Evolutionary conservation across 2,113 vertebrate genomes (phyloP).

Genomic region (Rousettus leschenaultii): DNA sequence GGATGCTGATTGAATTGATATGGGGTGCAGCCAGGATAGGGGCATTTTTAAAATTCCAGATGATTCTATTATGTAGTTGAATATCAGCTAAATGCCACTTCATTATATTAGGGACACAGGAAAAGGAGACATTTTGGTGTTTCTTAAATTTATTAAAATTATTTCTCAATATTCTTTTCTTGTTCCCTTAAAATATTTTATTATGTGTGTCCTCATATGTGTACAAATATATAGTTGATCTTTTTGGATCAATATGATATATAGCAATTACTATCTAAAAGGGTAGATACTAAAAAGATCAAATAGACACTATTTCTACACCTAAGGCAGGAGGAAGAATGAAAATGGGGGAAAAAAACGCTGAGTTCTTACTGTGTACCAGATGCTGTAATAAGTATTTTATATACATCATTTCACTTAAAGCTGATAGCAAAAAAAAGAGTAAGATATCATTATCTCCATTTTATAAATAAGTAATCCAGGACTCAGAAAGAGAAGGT

Average conservation of each 20-base stretch:
- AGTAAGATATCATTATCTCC: not conserved
- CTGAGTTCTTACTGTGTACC: not conserved
- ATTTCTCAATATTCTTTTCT: not conserved
- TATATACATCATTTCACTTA: not conserved
- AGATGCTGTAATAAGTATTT: not conserved
- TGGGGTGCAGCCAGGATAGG: not conserved
- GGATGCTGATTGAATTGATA: not conserved
- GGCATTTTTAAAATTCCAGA: not conserved
- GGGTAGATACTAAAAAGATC: not conserved
- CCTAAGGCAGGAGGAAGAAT: not conserved
- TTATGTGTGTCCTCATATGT: not conserved
- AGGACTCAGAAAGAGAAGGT: not conserved
- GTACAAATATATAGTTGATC: not conserved
- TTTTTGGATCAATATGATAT: not conserved
- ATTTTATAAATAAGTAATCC: not conserved
- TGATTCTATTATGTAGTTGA: not conserved
- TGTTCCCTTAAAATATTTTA: not conserved
- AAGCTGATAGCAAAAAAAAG: not conserved
- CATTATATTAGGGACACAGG: not conserved
- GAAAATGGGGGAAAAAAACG: not conserved
- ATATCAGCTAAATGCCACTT: not conserved
- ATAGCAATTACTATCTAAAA: not conserved
- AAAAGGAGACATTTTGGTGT: not conserved
- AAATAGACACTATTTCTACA: not conserved
- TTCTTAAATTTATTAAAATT: not conserved